These are phyloP conservation scores for Volucella inanis DNA, from an alignment of 2,888 invertebrate species.

Conservation along the genomic window DNA sequence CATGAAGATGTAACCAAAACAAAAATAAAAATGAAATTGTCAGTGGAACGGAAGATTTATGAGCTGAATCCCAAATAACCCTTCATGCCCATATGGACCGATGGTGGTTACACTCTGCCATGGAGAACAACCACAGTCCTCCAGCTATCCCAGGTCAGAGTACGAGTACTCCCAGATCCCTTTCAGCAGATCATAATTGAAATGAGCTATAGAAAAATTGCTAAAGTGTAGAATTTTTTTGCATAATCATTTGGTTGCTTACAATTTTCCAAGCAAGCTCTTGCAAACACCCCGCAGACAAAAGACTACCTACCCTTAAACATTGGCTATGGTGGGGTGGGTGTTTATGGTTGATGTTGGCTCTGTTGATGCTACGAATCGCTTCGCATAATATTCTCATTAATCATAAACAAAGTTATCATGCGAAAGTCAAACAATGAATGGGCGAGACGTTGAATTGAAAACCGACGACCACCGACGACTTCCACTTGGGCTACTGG, in stretches of 20 bases:
- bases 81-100: slow-evolving; percentile 72
- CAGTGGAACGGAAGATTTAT: slow-evolving; percentile 63
- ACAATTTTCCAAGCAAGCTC: slow-evolving; percentile 59
- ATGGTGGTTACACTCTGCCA: slow-evolving; percentile 17
- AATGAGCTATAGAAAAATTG: slow-evolving; percentile 70
- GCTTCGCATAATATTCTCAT: slow-evolving; percentile 75
- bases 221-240: slow-evolving; percentile 74
- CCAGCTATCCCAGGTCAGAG: slow-evolving; percentile 9
- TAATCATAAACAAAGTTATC: slow-evolving; percentile 75
- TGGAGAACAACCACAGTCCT: slow-evolving; percentile 12
- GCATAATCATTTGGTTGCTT: slow-evolving; percentile 74
- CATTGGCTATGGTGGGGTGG: slow-evolving; percentile 9
- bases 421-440: slow-evolving; percentile 75
- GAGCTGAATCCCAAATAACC: slow-evolving; percentile 73
- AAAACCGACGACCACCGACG: slow-evolving; percentile 27
- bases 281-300: slow-evolving; percentile 61
- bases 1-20: slow-evolving; percentile 30
- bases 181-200: slow-evolving; percentile 69
- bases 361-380: slow-evolving; percentile 68
- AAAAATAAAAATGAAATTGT: slow-evolving; percentile 28
- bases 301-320: slow-evolving; percentile 5
- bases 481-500: slow-evolving; percentile 20
- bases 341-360: slow-evolving; percentile 24
- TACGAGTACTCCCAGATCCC: slow-evolving; percentile 2
- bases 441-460: slow-evolving; percentile 73